Base-by-base conservation (phyloP, 2,113 vertebrate genomes). In the Rhinoptilus africanus region DNA sequence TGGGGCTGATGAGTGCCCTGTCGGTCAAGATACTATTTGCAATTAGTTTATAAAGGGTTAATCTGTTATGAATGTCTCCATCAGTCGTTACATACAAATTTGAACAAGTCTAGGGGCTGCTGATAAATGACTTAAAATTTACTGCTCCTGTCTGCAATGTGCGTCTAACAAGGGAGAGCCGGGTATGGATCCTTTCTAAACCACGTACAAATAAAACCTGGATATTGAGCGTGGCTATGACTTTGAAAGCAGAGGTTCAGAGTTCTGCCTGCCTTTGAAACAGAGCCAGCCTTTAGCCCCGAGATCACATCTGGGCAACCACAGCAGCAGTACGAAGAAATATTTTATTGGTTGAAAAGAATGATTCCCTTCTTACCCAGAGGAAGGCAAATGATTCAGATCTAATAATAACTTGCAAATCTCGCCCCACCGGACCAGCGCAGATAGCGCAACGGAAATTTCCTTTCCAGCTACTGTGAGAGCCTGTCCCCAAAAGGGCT, bases 401-500 rank as follows among this genome's bases (percentile, higher is more conserved):
- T 79, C 92, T 82, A 79, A 93, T 37, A 91, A 81, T 75, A 81
- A 80, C 89, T 53, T 12, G 2, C 79, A 86, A 43, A 51, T 95
- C 88, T 85, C 32, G 12, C 75, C 64, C 48, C 69, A 23, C 47
- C 6, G 9, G 66, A 18, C 56, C 39, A 22, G 63, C 4, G 0
- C 41, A 43, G 80, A 84, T 39, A 85, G 22, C 4, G 2, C 43
- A 71, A 28, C 13, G 69, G 81, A 95, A 85, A 94, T 95, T 97
- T 96, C 95, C 94, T 89, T 85, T 37, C 53, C 51, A 60, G 27
- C 83, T 83, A 2, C 85, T 34, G 81, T 83, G 89, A 88, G 88
- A 95, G 75, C 71, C 86, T 81, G 87, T 89, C 95, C 95, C 90
- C 75, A 64, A 3, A 9, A 95, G 88, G 68, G 95, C 94, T 97